phyloP scores from a whole-genome alignment of 2,797 vertebrate genomes.

The Crenichthys baileyi region DNA sequence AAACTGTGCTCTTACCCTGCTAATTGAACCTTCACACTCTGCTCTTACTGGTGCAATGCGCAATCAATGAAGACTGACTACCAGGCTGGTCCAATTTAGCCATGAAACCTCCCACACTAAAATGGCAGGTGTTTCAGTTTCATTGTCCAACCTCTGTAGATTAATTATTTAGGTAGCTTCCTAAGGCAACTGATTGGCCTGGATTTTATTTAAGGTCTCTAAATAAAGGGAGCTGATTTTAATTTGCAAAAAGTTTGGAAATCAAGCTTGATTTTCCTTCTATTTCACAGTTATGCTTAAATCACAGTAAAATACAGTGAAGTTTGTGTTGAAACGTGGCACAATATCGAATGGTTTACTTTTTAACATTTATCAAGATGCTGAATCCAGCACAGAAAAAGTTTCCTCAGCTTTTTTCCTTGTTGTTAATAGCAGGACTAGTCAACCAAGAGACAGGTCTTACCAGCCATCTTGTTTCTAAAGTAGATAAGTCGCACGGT shows the following conservation, averaged over 20 bases:
- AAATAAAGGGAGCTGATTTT: background rate
- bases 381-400: too few species aligned
- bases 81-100: too few species aligned
- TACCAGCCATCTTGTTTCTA: slow-evolving; percentile 98
- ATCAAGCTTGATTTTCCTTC: background rate
- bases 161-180: too few species aligned
- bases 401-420: background rate
- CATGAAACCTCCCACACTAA: too few species aligned
- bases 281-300: background rate
- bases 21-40: too few species aligned
- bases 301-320: background rate
- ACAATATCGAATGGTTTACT: background rate
- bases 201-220: background rate
- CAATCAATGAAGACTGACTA: too few species aligned
- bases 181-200: background rate
- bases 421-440: background rate
- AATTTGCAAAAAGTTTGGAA: background rate
- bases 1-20: too few species aligned
- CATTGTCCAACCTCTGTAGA: too few species aligned
- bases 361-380: too few species aligned
- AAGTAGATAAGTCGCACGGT: slow-evolving; percentile 98
- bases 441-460: slow-evolving; percentile 37
- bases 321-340: background rate
- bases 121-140: too few species aligned
- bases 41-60: too few species aligned